A percentile compares a stretch with the other conserved stretches of the same genome.
These are phyloP conservation scores for Anguilla japonica DNA, from an alignment of 2,113 vertebrate species.

Conservation along the genomic window DNA sequence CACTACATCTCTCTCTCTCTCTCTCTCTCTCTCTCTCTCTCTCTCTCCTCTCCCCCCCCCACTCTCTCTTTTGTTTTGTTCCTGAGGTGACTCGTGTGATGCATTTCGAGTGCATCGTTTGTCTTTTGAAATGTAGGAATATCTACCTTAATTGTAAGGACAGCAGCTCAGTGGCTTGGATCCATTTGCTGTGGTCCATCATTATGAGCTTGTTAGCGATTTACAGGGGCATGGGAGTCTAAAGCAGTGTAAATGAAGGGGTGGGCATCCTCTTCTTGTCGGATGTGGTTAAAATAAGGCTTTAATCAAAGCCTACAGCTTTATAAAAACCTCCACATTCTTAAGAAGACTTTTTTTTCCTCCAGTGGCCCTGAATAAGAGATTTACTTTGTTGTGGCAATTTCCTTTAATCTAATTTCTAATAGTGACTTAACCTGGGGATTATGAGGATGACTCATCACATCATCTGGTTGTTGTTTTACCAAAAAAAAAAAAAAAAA, in stretches of 20 bases:
- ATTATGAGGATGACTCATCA: constrained; percentile 43
- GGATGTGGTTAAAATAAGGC: constrained; percentile 70
- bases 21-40: too few relatives aligned
- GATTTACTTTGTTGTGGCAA: constrained; percentile 61
- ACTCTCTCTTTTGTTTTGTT: constrained; percentile 39
- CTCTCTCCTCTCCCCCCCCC: too few relatives aligned
- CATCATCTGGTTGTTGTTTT: constrained; percentile 26
- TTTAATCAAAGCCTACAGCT: constrained; percentile 67
- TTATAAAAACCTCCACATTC: constrained; percentile 61
- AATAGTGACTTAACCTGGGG: constrained; percentile 62
- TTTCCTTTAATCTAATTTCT: constrained; percentile 68
- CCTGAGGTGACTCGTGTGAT: neutral
- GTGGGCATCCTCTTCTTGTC: constrained; percentile 70
- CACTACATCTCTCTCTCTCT: too few relatives aligned
- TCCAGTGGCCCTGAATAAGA: constrained; percentile 50
- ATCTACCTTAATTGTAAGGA: constrained; percentile 28
- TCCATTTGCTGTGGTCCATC: constrained; percentile 50
- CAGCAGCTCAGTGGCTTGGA: constrained; percentile 39
- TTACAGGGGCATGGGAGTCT: constrained; percentile 73
- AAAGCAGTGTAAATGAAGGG: constrained; percentile 65
- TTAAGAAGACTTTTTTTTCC: constrained; percentile 59
- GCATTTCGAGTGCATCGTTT: neutral
- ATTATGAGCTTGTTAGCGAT: constrained; percentile 73
- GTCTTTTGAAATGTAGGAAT: neutral
- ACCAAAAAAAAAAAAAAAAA: neutral